phyloP scores from a whole-genome alignment of 2,113 vertebrate species.

The Bothrops jararaca region DNA sequence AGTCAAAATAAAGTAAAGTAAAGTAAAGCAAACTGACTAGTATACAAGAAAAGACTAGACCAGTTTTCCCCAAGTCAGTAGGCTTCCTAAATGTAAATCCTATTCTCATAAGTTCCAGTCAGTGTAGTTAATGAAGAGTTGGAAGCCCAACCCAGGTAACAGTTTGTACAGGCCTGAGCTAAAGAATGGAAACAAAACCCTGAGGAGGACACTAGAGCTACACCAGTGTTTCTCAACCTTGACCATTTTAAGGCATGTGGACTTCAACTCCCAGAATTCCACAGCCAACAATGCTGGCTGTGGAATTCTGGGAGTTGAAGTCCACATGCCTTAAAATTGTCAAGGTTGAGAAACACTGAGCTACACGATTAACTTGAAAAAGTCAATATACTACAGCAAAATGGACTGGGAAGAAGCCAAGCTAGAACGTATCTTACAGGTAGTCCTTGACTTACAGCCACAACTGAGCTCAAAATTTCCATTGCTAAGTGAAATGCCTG shows the following conservation, averaged over 20 bases:
- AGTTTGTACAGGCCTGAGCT: neutral
- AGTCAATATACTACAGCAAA: neutral
- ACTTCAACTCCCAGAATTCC: too few relatives aligned
- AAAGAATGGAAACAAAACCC: neutral
- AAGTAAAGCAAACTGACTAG: neutral
- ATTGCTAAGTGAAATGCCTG: neutral
- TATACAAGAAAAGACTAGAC: neutral
- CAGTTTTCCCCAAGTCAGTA: neutral
- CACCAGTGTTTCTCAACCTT: too few relatives aligned
- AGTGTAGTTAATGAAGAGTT: neutral
- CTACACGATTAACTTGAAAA: neutral
- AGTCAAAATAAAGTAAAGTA: too few relatives aligned
- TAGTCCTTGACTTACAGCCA: neutral
- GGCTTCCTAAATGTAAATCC: neutral
- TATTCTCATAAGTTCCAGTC: neutral
- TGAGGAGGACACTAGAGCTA: neutral
- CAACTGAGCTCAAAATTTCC: neutral
- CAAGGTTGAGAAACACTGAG: too few relatives aligned
- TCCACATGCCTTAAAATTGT: too few relatives aligned
- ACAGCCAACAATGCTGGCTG: too few relatives aligned
- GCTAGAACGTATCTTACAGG: neutral
- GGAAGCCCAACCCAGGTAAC: neutral
- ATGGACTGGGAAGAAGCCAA: neutral
- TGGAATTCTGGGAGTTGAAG: too few relatives aligned
- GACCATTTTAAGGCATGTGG: too few relatives aligned